These are phyloP conservation scores for Neomonachus schauinslandi DNA, from an alignment of 2,113 vertebrate species.

Conservation along the genomic window DNA sequence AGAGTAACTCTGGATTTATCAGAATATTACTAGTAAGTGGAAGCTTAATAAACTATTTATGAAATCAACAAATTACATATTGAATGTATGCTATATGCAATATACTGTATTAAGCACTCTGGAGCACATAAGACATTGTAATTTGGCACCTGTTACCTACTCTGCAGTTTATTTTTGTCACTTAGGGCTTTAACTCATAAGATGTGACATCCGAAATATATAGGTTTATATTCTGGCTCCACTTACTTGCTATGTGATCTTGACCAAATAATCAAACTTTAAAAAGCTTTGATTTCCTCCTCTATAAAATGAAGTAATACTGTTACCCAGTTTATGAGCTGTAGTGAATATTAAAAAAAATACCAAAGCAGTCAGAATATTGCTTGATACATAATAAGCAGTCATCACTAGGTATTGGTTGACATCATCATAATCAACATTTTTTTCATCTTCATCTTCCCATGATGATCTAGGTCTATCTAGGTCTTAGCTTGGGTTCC, in stretches of 20 bases:
- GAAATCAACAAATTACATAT: background rate
- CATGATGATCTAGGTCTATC: background rate
- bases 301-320: slow-evolving; percentile 11
- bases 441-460: background rate
- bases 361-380: background rate
- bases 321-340: background rate
- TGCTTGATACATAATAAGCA: background rate
- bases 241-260: background rate
- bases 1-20: background rate
- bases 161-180: background rate
- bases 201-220: background rate
- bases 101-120: background rate
- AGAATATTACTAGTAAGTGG: background rate
- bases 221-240: background rate
- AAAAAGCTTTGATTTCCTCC: background rate
- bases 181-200: background rate
- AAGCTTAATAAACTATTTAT: background rate
- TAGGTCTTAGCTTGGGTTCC: background rate
- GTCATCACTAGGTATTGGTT: background rate
- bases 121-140: background rate
- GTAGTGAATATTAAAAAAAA: background rate
- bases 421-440: background rate
- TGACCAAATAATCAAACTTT: slow-evolving; percentile 18
- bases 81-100: background rate
- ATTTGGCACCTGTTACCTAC: background rate